phyloP scores from a whole-genome alignment of 2,888 invertebrate species.

The Cerceris rybyensis region DNA sequence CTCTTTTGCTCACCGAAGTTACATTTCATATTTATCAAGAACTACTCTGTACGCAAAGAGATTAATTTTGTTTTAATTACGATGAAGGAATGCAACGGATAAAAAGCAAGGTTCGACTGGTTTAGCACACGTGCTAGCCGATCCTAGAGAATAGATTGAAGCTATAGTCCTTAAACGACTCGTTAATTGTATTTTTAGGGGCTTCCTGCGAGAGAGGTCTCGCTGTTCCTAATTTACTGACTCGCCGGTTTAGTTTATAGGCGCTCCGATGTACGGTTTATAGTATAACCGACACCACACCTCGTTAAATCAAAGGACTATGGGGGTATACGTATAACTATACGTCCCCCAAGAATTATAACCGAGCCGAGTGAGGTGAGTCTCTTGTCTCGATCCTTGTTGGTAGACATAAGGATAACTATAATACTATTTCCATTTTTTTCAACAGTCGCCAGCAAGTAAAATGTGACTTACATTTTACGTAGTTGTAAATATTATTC shows the following conservation, averaged over 20 bases:
- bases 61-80: not conserved
- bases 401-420: conserved; percentile 15
- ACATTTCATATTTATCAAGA: not conserved
- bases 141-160: conserved; percentile 56
- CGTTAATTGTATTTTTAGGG: conserved; percentile 79
- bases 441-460: no score
- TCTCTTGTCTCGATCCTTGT: conserved; percentile 42
- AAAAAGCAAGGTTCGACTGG: conserved; percentile 11
- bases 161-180: conserved; percentile 75
- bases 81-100: not conserved
- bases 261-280: conserved; percentile 75
- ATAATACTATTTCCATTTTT: conserved; percentile 19
- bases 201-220: conserved; percentile 70
- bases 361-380: conserved; percentile 56
- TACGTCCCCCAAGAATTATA: conserved; percentile 71
- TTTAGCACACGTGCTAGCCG: conserved; percentile 47
- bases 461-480: no score
- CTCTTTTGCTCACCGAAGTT: not conserved
- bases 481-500: no score
- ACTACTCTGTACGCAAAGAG: not conserved
- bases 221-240: conserved; percentile 77
- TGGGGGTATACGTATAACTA: conserved; percentile 67
- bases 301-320: conserved; percentile 78
- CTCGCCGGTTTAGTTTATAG: conserved; percentile 78
- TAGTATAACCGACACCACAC: conserved; percentile 78